These are phyloP conservation scores for Danio choprae DNA, from an alignment of 2,797 vertebrate genomes.

Conservation along the genomic window DNA sequence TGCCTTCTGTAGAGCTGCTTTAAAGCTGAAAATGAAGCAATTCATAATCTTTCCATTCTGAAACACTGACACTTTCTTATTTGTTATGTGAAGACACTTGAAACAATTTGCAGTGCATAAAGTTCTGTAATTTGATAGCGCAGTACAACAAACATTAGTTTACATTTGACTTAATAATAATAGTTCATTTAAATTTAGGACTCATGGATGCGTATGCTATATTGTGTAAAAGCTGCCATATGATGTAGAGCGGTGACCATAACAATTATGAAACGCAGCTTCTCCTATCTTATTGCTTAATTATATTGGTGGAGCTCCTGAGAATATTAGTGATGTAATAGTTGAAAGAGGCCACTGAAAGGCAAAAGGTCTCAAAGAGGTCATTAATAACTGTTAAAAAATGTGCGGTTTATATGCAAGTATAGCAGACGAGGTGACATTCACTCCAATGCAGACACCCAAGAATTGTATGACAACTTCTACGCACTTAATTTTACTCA, in stretches of 20 bases:
- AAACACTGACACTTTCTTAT: not conserved
- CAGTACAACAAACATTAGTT: not conserved
- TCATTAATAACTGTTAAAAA: slow-evolving; percentile 5
- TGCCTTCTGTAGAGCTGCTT: not conserved
- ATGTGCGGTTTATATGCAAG: not conserved
- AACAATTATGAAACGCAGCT: not conserved
- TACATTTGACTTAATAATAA: not conserved
- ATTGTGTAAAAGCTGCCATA: not conserved
- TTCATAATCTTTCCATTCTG: not conserved
- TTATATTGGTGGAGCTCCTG: not conserved
- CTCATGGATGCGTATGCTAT: not conserved
- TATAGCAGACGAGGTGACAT: not conserved
- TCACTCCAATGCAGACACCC: not conserved
- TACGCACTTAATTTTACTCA: not conserved
- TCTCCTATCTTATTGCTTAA: not conserved
- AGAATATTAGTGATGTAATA: not conserved
- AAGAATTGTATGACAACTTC: not conserved
- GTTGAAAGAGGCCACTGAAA: not conserved
- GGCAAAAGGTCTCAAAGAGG: slow-evolving; percentile 5
- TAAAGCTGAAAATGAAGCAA: not conserved
- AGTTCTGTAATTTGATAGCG: no score
- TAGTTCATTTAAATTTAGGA: not conserved
- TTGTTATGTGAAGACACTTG: not conserved
- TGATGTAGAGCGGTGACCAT: not conserved
- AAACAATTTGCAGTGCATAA: not conserved